Conservation (phyloP, 2,113 vertebrate genomes). For the Barnardius zonarius region DNA sequence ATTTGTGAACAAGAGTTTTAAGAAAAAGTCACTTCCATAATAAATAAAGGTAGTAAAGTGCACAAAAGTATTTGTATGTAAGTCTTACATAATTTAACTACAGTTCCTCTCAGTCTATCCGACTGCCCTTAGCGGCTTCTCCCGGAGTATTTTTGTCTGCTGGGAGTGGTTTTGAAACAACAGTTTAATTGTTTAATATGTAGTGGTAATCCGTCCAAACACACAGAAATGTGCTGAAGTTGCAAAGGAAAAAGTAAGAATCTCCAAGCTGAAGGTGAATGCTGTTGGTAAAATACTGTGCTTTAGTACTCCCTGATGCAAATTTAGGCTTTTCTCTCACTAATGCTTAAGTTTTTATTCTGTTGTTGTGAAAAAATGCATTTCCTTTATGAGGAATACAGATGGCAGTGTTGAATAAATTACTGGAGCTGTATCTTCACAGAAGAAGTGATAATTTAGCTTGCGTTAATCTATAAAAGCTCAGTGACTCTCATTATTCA, state of each 20-base stretch:
- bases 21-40: neutral
- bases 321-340: neutral
- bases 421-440: neutral
- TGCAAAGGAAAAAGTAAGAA: neutral
- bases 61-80: neutral
- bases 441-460: neutral
- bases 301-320: neutral
- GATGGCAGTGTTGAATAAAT: conserved; percentile 64
- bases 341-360: neutral
- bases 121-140: neutral
- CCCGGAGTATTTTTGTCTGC: neutral
- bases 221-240: neutral
- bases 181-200: neutral
- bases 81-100: neutral
- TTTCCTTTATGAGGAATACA: conserved; percentile 12
- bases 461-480: neutral
- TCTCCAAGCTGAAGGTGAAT: neutral
- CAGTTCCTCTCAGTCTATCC: neutral
- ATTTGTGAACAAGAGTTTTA: neutral
- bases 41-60: neutral
- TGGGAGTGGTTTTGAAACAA: neutral
- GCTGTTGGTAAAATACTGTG: neutral
- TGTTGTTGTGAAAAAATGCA: neutral
- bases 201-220: neutral
- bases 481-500: conserved; percentile 22